Evolutionary conservation across 2,797 vertebrate genomes (phyloP).

Genomic region (Aerospiza tachiro): DNA sequence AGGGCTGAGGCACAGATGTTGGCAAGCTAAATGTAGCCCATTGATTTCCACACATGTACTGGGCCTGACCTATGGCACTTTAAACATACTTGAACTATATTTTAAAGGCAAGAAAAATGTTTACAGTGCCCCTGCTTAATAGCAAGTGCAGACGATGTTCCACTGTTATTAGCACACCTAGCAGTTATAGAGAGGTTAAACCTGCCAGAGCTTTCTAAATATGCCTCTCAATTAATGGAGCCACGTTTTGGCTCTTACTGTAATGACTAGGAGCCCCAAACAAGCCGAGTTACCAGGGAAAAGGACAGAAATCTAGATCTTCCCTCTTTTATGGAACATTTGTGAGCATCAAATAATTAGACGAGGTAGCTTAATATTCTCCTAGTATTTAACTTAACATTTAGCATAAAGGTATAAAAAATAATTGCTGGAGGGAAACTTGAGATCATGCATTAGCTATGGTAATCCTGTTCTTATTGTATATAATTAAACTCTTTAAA

Average conservation of each 20-base stretch:
- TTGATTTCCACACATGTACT: background rate
- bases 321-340: background rate
- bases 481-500: slow-evolving; percentile 51
- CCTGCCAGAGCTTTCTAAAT: background rate
- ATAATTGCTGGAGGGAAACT: slow-evolving; percentile 7
- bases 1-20: background rate
- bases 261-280: background rate
- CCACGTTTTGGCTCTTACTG: background rate
- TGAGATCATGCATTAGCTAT: slow-evolving; percentile 33
- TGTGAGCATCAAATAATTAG: slow-evolving; percentile 5
- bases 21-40: background rate
- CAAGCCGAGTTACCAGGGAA: background rate
- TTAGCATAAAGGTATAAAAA: slow-evolving; percentile 3
- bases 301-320: background rate
- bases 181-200: background rate
- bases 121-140: background rate
- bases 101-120: background rate
- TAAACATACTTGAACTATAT: background rate
- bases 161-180: background rate
- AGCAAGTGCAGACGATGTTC: background rate
- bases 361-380: background rate
- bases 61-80: background rate
- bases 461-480: slow-evolving; percentile 40
- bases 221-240: background rate
- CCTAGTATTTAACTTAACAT: background rate